Evolutionary conservation across 2,888 invertebrate genomes (phyloP), one percentile per base, ranked within the genome.

Genomic region (Drosophila barbarae): DNA sequence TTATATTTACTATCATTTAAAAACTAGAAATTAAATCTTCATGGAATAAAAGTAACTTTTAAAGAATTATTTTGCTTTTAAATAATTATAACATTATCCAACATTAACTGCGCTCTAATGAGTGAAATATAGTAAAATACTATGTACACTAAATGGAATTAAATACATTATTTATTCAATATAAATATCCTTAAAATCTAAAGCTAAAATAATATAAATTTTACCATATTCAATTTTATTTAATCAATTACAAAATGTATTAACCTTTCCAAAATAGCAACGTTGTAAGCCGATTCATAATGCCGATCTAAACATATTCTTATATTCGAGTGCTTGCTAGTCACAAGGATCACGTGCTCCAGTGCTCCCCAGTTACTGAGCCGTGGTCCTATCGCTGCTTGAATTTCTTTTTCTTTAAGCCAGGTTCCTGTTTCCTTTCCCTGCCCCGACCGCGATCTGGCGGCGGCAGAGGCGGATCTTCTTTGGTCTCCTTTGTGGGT

Each of bases 281-380:
- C 26, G 10, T 10, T 5, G 4, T 5, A 34, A 58, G 18, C 18
- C 28, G 32, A 35, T 55, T 42, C 26, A 12, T 18, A 47, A 38
- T 60, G 26, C 38, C 23, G n/a, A 38, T 30, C 32, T 32, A 58
- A 38, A 32, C 18, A 47, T 32, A 13, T 47, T 58, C 21, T 13
- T 7, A 8, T 15, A 23, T 30, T 23, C 13, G 44, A 30, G 15
- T 23, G 13, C 32, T 44, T 38, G n/a, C 18, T 46, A 46, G 38
- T 58, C 18, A 44, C 36, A 15, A 35, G 21, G 30, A 46, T 46
- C 15, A 59, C 26, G 46, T 36, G 30, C 44, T 56, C 18, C 36
- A 36, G 42, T 21, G 12, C 34, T 57, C 12, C 42, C 28, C 57
- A 44, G 42, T 23, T 42, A 36, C 30, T 30, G 35, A 2, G 3